phyloP scores from a whole-genome alignment of 2,113 vertebrate genomes.

The Girardinichthys multiradiatus region DNA sequence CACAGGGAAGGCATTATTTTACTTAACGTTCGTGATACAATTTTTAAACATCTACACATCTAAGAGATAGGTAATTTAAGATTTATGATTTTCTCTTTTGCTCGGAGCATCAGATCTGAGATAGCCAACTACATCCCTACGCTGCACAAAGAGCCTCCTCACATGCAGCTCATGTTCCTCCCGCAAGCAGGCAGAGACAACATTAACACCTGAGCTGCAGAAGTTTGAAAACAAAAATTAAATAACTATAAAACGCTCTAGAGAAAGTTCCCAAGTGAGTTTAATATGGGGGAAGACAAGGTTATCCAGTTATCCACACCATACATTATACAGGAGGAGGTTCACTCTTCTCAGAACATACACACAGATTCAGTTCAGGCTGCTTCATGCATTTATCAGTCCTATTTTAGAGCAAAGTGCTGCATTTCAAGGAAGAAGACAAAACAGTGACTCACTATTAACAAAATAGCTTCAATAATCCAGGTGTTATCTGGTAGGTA shows the following conservation, averaged over 20 bases:
- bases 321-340: conserved; percentile 8
- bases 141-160: conserved; percentile 12
- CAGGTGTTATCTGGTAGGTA: conserved; percentile 1
- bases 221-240: neutral
- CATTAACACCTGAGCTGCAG: conserved; percentile 1
- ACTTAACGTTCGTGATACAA: neutral
- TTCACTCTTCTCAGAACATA: conserved; percentile 11
- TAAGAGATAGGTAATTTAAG: neutral
- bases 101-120: neutral
- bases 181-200: conserved; percentile 25
- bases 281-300: neutral
- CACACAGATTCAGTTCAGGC: conserved; percentile 24
- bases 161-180: conserved; percentile 26
- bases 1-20: neutral
- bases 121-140: neutral
- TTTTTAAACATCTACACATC: neutral
- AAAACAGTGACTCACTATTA: neutral
- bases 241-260: neutral
- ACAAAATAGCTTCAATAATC: neutral
- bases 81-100: neutral
- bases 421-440: conserved; percentile 4
- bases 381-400: neutral
- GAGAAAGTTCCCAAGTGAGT: conserved; percentile 11
- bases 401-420: conserved; percentile 4
- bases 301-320: conserved; percentile 2